Percentiles rank a stretch among this genome's conserved stretches.
Evolutionary conservation across 2,888 invertebrate genomes (phyloP).

Genomic region (Lithophane ornitopus): DNA sequence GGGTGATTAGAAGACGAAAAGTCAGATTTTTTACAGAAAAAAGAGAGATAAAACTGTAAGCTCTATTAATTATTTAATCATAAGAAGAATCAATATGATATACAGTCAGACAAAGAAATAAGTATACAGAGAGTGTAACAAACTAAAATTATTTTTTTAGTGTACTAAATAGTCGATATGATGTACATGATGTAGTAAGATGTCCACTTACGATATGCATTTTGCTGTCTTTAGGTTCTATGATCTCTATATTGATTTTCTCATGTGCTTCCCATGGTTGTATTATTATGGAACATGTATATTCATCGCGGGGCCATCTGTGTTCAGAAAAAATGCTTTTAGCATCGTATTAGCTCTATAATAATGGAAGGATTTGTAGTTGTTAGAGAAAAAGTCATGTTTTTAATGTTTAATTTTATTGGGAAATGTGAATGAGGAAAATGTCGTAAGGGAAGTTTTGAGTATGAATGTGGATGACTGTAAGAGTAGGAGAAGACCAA

Average conservation of each 20-base stretch:
- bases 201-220: conserved; percentile 76
- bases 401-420: no score
- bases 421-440: no score
- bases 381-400: no score
- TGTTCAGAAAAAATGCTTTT: conserved; percentile 23
- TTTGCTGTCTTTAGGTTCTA: conserved; percentile 68
- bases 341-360: not conserved
- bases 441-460: no score
- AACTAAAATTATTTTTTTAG: no score
- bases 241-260: conserved; percentile 71
- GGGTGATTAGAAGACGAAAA: not conserved
- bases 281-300: conserved; percentile 78
- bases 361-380: no score
- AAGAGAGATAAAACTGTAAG: not conserved
- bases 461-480: no score
- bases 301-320: conserved; percentile 86
- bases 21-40: not conserved
- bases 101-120: not conserved
- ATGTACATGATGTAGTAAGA: not conserved
- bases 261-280: conserved; percentile 85
- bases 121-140: not conserved
- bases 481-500: no score
- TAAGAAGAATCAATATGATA: not conserved
- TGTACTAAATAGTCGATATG: not conserved
- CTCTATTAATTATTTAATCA: not conserved